A percentile compares a stretch with the other conserved stretches of the same genome.
Evolutionary conservation across 2,888 invertebrate genomes (phyloP).

Genomic region (Conchocele bisecta): DNA sequence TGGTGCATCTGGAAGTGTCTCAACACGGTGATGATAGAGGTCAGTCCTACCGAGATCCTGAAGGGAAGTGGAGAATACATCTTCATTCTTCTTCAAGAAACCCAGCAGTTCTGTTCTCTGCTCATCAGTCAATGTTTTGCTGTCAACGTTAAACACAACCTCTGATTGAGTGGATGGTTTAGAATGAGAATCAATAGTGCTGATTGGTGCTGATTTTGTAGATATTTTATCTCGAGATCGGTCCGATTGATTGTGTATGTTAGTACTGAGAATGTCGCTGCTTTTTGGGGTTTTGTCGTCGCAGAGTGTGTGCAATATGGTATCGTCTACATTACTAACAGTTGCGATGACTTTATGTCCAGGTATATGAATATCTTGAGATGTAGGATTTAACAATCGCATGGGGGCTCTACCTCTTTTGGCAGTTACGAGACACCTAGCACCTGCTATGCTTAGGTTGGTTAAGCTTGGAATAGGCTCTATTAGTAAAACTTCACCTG

Average conservation of each 20-base stretch:
- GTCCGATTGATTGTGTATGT: no score
- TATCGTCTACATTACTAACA: not conserved
- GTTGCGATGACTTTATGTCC: constrained; percentile 5
- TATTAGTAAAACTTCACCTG: not conserved
- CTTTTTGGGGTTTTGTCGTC: not conserved
- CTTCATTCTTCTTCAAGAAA: not conserved
- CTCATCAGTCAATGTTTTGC: not conserved
- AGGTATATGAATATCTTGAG: not conserved
- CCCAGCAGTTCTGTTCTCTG: constrained; percentile 1
- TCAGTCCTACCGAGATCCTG: constrained; percentile 7
- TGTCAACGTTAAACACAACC: not conserved
- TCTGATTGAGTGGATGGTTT: not conserved
- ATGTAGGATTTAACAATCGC: not conserved
- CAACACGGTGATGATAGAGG: not conserved
- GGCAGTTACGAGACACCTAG: not conserved
- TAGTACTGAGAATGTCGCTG: not conserved
- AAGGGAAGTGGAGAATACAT: constrained; percentile 11
- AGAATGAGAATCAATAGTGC: not conserved
- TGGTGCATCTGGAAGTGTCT: not conserved
- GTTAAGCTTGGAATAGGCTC: not conserved
- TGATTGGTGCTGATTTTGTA: not conserved
- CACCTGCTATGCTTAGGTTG: not conserved
- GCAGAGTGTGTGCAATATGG: not conserved
- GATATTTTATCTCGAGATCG: not conserved
- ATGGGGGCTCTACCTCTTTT: not conserved